These are phyloP conservation scores for Drosophila kikkawai DNA, from an alignment of 1,140 invertebrate species.

Conservation along the genomic window DNA sequence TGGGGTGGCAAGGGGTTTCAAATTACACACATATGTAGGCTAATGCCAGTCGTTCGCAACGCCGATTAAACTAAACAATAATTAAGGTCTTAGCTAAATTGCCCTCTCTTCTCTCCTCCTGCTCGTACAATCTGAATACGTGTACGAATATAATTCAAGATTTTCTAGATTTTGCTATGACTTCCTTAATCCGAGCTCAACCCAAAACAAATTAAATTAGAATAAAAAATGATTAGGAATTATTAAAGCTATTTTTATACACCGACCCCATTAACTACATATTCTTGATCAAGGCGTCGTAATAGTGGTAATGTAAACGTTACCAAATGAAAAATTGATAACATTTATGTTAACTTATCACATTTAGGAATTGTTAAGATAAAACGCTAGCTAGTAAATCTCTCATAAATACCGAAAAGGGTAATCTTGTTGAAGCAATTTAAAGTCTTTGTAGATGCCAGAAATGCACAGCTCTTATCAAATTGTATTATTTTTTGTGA, in stretches of 20 bases:
- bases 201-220: constrained; percentile 1
- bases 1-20: constrained; percentile 21
- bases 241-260: constrained; percentile 27
- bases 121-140: constrained; percentile 10
- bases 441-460: background rate
- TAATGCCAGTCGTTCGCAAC: constrained; percentile 54
- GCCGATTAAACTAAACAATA: constrained; percentile 44
- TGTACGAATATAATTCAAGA: constrained; percentile 29
- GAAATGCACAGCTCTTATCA: constrained; percentile 25
- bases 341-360: background rate
- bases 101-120: constrained; percentile 13
- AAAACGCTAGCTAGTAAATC: background rate
- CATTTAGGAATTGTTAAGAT: background rate
- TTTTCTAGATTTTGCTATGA: constrained; percentile 32
- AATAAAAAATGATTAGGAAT: constrained; percentile 6
- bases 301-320: background rate
- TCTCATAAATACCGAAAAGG: constrained; percentile 4
- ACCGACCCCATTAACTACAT: background rate
- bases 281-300: constrained; percentile 1
- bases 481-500: constrained; percentile 18
- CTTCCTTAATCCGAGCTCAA: constrained; percentile 33
- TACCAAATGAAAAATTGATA: background rate
- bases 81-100: constrained; percentile 49
- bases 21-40: constrained; percentile 59
- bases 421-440: background rate